Conservation (phyloP, 2,113 vertebrate genomes). For the Microcebus murinus region DNA sequence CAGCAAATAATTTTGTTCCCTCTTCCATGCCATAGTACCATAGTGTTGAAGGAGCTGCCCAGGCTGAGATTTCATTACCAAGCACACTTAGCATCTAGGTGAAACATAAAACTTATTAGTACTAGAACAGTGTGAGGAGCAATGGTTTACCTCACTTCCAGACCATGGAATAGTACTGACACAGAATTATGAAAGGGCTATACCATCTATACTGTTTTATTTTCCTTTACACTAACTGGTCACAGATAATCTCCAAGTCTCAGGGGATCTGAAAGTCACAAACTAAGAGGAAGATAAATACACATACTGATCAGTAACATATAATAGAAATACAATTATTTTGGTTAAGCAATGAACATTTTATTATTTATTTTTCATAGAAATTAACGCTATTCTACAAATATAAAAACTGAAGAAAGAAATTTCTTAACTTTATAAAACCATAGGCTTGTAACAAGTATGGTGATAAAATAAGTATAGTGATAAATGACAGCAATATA, state of each 20-base stretch:
- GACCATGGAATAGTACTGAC: neutral
- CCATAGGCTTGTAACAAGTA: neutral
- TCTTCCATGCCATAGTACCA: neutral
- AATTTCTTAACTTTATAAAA: neutral
- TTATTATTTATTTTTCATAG: neutral
- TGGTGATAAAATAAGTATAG: neutral
- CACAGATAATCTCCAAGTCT: neutral
- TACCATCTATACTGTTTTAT: neutral
- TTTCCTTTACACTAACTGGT: neutral
- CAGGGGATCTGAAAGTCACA: neutral
- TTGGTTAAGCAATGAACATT: neutral
- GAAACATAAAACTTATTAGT: neutral
- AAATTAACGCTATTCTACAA: neutral
- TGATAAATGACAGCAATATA: neutral
- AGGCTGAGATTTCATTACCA: neutral
- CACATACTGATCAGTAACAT: neutral
- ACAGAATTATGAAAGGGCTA: neutral
- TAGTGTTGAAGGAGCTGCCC: neutral
- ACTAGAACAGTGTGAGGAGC: neutral
- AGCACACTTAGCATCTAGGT: neutral
- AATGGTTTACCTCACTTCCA: accelerated
- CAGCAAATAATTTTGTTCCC: neutral
- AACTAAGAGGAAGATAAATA: neutral
- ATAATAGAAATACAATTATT: neutral
- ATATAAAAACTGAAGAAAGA: neutral